Evolutionary conservation across 2,113 vertebrate genomes (phyloP).

Genomic region (Panthera tigris): DNA sequence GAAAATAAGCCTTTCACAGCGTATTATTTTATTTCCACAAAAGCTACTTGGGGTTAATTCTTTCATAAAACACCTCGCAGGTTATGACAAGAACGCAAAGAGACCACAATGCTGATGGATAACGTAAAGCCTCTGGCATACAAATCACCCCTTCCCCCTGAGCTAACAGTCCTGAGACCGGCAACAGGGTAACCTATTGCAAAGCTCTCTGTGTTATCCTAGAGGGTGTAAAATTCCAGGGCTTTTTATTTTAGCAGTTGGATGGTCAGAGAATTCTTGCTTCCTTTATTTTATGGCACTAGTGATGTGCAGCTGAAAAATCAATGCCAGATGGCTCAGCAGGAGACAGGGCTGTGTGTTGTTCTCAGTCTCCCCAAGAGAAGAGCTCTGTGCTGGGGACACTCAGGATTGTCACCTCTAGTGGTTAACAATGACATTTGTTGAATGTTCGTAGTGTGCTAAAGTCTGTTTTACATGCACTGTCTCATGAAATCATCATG

Average conservation of each 20-base stretch:
- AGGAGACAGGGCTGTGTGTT: background rate
- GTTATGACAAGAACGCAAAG: slow-evolving; percentile 50
- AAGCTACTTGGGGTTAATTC: slow-evolving; percentile 60
- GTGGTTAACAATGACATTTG: background rate
- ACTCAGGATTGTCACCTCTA: background rate
- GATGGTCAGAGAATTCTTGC: slow-evolving; percentile 60
- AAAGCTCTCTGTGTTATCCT: slow-evolving; percentile 34
- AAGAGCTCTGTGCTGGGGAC: background rate
- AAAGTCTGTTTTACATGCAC: background rate
- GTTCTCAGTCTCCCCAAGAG: background rate
- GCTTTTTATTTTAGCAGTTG: slow-evolving; percentile 40
- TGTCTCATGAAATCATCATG: background rate
- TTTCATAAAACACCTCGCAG: slow-evolving; percentile 53
- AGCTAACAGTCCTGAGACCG: background rate
- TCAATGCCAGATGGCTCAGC: slow-evolving; percentile 65
- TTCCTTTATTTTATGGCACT: slow-evolving; percentile 66
- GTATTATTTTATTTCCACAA: slow-evolving; percentile 53
- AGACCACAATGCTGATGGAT: slow-evolving; percentile 49
- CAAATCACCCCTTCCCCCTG: background rate
- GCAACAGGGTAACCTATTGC: background rate
- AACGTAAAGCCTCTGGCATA: background rate
- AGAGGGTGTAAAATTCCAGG: slow-evolving; percentile 57
- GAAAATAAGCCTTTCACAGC: background rate
- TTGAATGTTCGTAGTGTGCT: background rate
- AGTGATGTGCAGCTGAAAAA: slow-evolving; percentile 49